phyloP scores from a whole-genome alignment of 2,113 vertebrate genomes.

The Solea solea region DNA sequence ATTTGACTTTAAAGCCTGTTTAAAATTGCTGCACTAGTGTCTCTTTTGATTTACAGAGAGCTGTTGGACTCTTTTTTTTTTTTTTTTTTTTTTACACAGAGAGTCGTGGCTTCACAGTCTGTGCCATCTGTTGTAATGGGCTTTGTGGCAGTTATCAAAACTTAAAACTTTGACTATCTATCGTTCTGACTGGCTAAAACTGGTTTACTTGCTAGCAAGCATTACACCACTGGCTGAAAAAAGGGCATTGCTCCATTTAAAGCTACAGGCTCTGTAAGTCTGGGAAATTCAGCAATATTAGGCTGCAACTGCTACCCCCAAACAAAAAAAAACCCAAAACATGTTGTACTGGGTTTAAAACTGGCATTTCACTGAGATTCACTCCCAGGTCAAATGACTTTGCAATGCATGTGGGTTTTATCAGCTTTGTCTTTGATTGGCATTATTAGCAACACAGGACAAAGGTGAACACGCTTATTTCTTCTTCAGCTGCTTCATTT shows the following conservation, averaged over 20 bases:
- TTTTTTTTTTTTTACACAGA: slow-evolving; percentile 4
- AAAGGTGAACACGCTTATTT: no score
- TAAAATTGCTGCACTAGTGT: slow-evolving; percentile 23
- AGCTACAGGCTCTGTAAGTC: no score
- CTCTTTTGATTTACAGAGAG: slow-evolving; percentile 26
- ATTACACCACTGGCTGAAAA: slow-evolving; percentile 3
- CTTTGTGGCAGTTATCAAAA: slow-evolving; percentile 47
- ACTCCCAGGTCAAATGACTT: no score
- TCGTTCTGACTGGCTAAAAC: slow-evolving; percentile 3
- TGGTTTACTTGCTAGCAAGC: slow-evolving; percentile 17
- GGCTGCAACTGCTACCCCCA: no score
- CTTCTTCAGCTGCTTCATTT: no score
- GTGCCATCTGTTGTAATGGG: slow-evolving; percentile 24
- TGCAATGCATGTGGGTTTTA: no score
- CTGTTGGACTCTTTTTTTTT: neutral
- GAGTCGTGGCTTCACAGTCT: slow-evolving; percentile 23
- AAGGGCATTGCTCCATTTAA: neutral
- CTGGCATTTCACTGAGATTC: no score
- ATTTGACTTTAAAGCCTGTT: slow-evolving; percentile 22
- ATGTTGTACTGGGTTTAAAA: no score
- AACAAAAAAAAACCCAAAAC: no score
- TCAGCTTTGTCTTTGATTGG: no score
- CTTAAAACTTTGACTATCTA: slow-evolving; percentile 35
- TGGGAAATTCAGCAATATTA: no score
- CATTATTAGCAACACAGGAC: no score